These are phyloP conservation scores for Oriolus oriolus DNA, from an alignment of 2,113 vertebrate species.

Conservation along the genomic window DNA sequence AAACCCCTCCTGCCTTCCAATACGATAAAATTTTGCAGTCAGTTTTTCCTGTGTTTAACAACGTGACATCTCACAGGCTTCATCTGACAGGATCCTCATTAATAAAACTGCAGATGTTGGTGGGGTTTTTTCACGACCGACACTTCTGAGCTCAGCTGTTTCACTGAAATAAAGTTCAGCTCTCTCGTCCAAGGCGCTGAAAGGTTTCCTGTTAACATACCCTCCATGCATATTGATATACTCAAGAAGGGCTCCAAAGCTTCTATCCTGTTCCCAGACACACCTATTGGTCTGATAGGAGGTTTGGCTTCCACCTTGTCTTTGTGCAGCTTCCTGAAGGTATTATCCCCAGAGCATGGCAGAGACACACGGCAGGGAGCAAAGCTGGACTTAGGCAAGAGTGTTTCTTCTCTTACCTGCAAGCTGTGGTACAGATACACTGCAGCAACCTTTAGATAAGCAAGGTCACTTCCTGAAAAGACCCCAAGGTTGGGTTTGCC, in stretches of 20 bases:
- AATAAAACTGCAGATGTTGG: not conserved
- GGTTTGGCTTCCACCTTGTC: not conserved
- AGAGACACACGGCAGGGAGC: not conserved
- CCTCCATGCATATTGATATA: not conserved
- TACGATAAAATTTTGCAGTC: not conserved
- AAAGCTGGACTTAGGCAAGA: not conserved
- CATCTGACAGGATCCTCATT: not conserved
- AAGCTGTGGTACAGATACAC: not conserved
- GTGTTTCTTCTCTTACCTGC: not conserved
- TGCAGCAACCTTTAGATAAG: not conserved
- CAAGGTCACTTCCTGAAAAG: not conserved
- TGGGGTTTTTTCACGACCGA: not conserved
- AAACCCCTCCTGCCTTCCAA: not conserved
- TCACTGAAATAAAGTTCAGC: not conserved
- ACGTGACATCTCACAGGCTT: not conserved
- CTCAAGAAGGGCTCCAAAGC: not conserved
- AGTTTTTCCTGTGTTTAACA: not conserved
- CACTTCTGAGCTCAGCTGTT: not conserved
- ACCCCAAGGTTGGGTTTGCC: not conserved
- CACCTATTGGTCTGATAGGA: not conserved
- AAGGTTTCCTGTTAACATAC: not conserved
- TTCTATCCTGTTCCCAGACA: not conserved
- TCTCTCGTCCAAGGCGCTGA: not conserved
- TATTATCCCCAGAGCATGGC: not conserved
- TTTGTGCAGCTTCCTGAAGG: not conserved